phyloP scores from a whole-genome alignment of 1,140 invertebrate species.

The Drosophila burlai region DNA sequence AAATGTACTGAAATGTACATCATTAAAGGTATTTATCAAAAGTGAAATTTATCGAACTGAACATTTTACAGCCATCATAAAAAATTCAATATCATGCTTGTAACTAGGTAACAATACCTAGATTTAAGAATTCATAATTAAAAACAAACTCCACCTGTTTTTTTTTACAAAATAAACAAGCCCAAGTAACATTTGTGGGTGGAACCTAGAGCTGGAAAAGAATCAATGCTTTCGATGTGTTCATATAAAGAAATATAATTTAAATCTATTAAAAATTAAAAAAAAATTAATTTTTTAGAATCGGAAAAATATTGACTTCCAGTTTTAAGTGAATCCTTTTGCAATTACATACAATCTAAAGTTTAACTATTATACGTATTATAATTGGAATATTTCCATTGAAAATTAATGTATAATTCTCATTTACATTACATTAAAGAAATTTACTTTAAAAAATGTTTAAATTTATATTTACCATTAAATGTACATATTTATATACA shows the following conservation, averaged over 20 bases:
- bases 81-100: neutral
- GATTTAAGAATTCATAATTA: neutral
- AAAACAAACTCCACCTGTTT: constrained; percentile 1
- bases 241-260: too few relatives aligned
- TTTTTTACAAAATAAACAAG: neutral
- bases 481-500: neutral
- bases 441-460: neutral
- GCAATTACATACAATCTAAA: too few relatives aligned
- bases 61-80: neutral
- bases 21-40: neutral
- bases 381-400: too few relatives aligned
- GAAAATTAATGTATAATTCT: too few relatives aligned
- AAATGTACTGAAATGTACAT: neutral
- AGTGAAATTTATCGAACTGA: neutral
- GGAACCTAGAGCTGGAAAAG: too few relatives aligned
- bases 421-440: neutral
- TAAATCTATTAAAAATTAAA: too few relatives aligned
- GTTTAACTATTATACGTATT: too few relatives aligned
- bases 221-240: too few relatives aligned
- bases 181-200: too few relatives aligned
- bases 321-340: too few relatives aligned
- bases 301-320: neutral
- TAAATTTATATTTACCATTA: neutral
- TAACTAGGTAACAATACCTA: too few relatives aligned
- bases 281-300: neutral